A percentile compares a stretch with the other conserved stretches of the same genome.
Evolutionary conservation across 2,888 invertebrate species (phyloP).

Genomic region (Dryomyza anilis): DNA sequence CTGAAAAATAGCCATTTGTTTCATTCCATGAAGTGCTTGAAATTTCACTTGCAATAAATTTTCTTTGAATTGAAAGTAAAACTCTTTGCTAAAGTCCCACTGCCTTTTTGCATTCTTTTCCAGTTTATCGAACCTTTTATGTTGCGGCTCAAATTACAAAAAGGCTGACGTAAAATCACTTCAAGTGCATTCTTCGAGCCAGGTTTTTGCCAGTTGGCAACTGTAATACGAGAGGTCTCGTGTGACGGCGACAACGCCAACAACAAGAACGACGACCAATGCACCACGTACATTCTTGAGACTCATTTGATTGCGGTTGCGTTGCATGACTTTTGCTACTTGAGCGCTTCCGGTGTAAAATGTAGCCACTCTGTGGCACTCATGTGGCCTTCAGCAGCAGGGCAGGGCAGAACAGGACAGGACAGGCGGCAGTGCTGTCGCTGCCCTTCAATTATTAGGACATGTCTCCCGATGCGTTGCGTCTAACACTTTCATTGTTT

Average conservation of each 20-base stretch:
- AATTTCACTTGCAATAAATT: too few relatives aligned
- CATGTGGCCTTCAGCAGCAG: background rate
- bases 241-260: background rate
- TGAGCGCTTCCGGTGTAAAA: constrained; percentile 5
- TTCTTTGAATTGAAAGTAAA: background rate
- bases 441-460: too few relatives aligned
- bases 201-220: background rate
- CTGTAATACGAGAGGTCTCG: background rate
- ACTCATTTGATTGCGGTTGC: constrained; percentile 10
- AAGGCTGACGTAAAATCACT: background rate
- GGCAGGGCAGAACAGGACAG: too few relatives aligned
- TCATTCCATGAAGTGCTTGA: too few relatives aligned
- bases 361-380: background rate
- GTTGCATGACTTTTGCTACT: background rate
- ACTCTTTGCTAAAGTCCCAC: background rate
- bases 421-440: too few relatives aligned
- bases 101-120: background rate
- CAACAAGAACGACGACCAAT: background rate
- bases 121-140: background rate
- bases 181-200: background rate
- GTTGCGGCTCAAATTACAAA: background rate
- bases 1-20: too few relatives aligned
- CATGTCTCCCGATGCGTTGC: too few relatives aligned
- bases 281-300: background rate
- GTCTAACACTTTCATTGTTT: too few relatives aligned